Evolutionary conservation across 2,797 vertebrate species (phyloP), one percentile per base, ranked within the genome.

Genomic region (Anableps anableps): DNA sequence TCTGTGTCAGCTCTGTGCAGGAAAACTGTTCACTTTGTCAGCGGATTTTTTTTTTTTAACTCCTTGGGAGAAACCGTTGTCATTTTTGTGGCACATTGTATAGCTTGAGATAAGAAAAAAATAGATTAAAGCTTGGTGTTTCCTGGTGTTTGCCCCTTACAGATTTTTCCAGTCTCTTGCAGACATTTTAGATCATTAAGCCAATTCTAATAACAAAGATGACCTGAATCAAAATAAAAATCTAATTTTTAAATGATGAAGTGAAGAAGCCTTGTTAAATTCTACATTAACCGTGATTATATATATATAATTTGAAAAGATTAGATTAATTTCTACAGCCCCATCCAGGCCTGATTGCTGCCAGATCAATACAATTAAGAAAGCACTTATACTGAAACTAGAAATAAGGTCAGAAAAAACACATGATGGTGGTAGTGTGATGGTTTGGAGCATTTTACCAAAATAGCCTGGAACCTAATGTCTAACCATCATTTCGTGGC

Each of bases 1-100:
- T 77, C 85, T 86, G 47, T 72, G 26, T 48, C 80, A 85, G 81
- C 83, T 80, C 73, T 76, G 73, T 66, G 71, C 77, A 79, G 86
- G 86, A 91, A 77, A 85, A 84, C 79, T 76, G 80, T 84, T 85
- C 83, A 77, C 81, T 80, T 86, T 91, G 78, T 87, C 88, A 83
- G 83, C 36, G 62, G 79, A 78, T 76, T 77, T 45, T 80, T 76
- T 77, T 45, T 80, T 55, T 80, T 58, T 16, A 23, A 17, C 45
- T 71, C 68, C 51, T 60, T 48, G 74, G 79, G 88, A 89, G 89
- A 88, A 88, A 77, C 34, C 74, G 81, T 79, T 76, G 34, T 72
- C 5, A 74, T 89, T 88, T 88, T 83, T 76, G 76, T 72, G 68
- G 29, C 72, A 71, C 62, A 31, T 45, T 78, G 68, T 83, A 51